A percentile compares a stretch with the other conserved stretches of the same genome.
Conservation (phyloP, 2,888 invertebrate species). For the Amblyteles armatorius region DNA sequence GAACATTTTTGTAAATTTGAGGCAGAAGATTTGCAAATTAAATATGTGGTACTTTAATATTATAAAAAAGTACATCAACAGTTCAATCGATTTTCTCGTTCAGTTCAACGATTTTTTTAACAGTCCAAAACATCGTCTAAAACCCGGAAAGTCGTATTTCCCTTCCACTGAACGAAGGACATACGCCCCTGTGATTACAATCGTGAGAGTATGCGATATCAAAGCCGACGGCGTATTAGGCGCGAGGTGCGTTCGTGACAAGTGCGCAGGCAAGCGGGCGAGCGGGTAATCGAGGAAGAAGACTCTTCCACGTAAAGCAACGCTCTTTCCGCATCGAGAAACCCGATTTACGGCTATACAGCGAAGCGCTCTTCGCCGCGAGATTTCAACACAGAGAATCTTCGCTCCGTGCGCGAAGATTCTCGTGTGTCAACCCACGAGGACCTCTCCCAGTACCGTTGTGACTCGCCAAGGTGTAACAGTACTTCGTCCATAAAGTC, state of each 20-base stretch:
- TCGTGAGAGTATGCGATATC: too few relatives aligned
- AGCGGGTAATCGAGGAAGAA: neutral
- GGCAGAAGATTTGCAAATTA: too few relatives aligned
- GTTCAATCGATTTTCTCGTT: too few relatives aligned
- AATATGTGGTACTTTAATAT: too few relatives aligned
- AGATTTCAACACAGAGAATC: neutral
- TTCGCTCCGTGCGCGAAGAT: conserved; percentile 18
- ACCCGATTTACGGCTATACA: conserved; percentile 31
- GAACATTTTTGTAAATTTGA: too few relatives aligned
- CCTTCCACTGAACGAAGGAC: too few relatives aligned
- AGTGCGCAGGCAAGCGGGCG: neutral
- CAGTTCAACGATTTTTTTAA: too few relatives aligned
- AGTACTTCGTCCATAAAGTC: conserved; percentile 46
- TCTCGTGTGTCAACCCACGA: conserved; percentile 52
- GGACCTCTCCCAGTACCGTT: conserved; percentile 57
- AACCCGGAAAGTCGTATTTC: too few relatives aligned
- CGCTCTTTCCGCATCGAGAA: conserved; percentile 24
- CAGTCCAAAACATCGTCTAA: too few relatives aligned
- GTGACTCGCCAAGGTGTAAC: conserved; percentile 53
- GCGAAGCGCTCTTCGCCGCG: neutral
- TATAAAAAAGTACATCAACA: too few relatives aligned
- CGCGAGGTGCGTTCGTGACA: neutral
- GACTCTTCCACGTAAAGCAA: neutral
- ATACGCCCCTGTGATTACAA: too few relatives aligned
- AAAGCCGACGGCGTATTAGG: too few relatives aligned